Evolutionary conservation across 2,888 invertebrate species (phyloP).

Genomic region (Drosophila demipolita): DNA sequence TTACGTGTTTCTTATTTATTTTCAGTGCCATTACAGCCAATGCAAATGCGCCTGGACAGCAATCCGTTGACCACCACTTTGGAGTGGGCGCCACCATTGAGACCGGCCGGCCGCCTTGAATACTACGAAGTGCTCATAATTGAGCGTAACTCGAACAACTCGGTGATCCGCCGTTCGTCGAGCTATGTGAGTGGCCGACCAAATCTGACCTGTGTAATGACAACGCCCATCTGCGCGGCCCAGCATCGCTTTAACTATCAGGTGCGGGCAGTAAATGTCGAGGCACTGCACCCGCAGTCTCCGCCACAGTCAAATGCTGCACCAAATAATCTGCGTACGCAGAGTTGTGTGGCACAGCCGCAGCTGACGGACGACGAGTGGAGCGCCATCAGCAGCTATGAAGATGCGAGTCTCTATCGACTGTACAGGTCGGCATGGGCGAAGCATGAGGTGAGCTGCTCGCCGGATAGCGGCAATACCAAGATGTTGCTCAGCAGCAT

Average conservation of each 20-base stretch:
- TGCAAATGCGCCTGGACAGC: conserved; percentile 26
- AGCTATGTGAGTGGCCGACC: conserved; percentile 53
- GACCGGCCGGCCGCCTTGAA: conserved; percentile 87
- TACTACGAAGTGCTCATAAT: conserved; percentile 86
- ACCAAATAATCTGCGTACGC: neutral
- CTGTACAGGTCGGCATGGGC: conserved; percentile 73
- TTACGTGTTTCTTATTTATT: neutral
- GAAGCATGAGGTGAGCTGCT: conserved; percentile 47
- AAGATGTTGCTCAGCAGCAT: conserved; percentile 29
- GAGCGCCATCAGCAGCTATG: conserved; percentile 42
- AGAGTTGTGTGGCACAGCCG: conserved; percentile 30
- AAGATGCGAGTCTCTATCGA: conserved; percentile 52
- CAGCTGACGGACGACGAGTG: conserved; percentile 14
- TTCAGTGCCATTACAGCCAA: conserved; percentile 77
- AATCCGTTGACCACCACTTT: conserved; percentile 56
- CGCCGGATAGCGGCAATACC: conserved; percentile 27
- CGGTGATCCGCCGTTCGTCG: conserved; percentile 51
- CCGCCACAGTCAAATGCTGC: neutral
- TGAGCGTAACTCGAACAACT: conserved; percentile 61
- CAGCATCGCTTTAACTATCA: conserved; percentile 49
- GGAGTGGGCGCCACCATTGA: conserved; percentile 86
- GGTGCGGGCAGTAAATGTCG: conserved; percentile 83
- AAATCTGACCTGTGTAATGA: conserved; percentile 55
- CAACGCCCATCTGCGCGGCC: conserved; percentile 54
- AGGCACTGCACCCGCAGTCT: conserved; percentile 5